Evolutionary conservation across 2,888 invertebrate species (phyloP).

Genomic region (Cosmia trapezina): DNA sequence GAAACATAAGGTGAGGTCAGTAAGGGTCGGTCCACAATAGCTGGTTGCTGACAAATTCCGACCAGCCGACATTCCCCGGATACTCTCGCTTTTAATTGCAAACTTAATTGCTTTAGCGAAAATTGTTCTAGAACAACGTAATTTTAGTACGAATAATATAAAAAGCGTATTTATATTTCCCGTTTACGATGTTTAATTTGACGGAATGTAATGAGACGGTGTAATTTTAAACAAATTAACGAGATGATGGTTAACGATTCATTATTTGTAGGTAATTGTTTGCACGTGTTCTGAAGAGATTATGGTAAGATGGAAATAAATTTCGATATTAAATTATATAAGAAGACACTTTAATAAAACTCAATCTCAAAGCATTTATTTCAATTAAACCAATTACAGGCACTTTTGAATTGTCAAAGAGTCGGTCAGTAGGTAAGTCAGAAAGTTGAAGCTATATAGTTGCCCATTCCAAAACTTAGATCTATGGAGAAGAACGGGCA

Average conservation of each 20-base stretch:
- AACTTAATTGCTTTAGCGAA: conserved; percentile 77
- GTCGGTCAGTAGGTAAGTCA: too few species aligned
- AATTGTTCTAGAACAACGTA: conserved; percentile 72
- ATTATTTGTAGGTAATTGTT: conserved; percentile 56
- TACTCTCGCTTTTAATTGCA: conserved; percentile 80
- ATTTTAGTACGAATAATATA: conserved; percentile 66
- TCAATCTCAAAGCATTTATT: too few species aligned
- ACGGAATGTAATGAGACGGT: conserved; percentile 57
- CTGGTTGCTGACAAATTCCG: conserved; percentile 68
- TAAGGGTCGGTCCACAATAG: conserved; percentile 67
- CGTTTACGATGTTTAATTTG: conserved; percentile 68
- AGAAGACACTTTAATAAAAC: too few species aligned
- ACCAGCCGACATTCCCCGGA: conserved; percentile 70
- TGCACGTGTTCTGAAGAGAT: conserved; percentile 23
- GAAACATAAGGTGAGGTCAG: conserved; percentile 68
- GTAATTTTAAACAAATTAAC: conserved; percentile 64
- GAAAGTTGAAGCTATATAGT: too few species aligned
- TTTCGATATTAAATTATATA: not conserved
- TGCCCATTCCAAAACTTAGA: too few species aligned
- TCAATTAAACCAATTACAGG: too few species aligned
- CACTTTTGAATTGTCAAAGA: too few species aligned
- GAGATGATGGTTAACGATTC: conserved; percentile 47
- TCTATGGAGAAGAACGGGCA: too few species aligned
- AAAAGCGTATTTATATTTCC: conserved; percentile 70
- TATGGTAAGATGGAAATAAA: not conserved